Percentiles rank a stretch among this genome's conserved stretches.
Evolutionary conservation across 2,113 vertebrate genomes (phyloP).

Genomic region (Procavia capensis): DNA sequence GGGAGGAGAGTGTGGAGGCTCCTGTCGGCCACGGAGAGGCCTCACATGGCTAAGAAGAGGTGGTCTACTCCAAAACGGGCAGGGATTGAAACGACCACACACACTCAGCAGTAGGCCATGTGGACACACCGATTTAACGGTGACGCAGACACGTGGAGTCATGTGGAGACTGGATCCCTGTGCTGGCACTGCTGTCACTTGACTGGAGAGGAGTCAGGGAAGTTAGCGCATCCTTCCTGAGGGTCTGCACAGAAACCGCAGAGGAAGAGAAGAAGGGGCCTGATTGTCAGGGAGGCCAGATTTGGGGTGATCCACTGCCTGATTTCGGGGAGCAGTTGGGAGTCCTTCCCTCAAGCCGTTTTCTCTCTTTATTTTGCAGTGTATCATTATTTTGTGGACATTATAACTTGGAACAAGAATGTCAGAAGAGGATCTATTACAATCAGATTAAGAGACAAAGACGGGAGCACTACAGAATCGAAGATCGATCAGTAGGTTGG

Average conservation of each 20-base stretch:
- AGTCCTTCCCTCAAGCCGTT: background rate
- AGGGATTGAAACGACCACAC: background rate
- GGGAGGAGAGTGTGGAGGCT: background rate
- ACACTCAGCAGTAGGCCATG: background rate
- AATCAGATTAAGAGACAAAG: constrained; percentile 86
- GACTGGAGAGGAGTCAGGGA: background rate
- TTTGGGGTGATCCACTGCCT: background rate
- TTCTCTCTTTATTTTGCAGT: constrained; percentile 83
- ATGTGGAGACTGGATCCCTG: background rate
- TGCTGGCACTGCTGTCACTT: background rate
- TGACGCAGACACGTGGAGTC: background rate
- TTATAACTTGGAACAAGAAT: constrained; percentile 91
- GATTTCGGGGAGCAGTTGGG: background rate
- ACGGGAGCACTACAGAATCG: constrained; percentile 86
- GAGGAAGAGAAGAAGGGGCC: background rate
- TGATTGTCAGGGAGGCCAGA: background rate
- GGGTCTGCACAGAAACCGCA: constrained; percentile 20
- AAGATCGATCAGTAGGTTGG: constrained; percentile 92
- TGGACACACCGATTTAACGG: background rate
- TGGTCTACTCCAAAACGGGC: background rate
- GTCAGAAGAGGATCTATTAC: constrained; percentile 90
- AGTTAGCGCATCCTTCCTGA: background rate
- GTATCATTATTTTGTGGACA: constrained; percentile 91
- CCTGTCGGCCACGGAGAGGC: background rate
- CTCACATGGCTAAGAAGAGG: background rate